A percentile compares a stretch with the other conserved stretches of the same genome.
Conservation (phyloP, 30 jellyfish, hydroid and myxozoan species). For the Turritopsis dohrnii region DNA sequence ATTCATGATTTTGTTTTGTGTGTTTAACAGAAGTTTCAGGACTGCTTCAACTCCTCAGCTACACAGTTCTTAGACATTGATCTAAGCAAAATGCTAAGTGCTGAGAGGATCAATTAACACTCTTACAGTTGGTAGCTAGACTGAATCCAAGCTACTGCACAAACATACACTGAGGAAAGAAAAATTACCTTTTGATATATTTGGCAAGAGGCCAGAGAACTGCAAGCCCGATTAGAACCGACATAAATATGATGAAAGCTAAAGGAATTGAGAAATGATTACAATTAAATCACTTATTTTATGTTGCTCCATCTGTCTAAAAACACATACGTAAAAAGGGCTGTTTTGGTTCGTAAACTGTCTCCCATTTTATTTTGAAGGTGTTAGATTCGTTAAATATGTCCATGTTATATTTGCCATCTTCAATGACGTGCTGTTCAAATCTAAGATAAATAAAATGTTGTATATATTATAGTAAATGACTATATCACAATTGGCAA, state of each 20-base stretch:
- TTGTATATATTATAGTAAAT: too few relatives aligned
- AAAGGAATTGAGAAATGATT: background rate
- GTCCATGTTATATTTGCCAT: background rate
- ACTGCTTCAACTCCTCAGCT: too few relatives aligned
- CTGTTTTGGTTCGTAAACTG: background rate
- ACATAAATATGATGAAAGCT: conserved; percentile 15
- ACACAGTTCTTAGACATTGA: too few relatives aligned
- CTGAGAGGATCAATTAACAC: too few relatives aligned
- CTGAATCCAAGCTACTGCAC: background rate
- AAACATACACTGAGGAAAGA: background rate
- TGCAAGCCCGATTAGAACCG: conserved; percentile 13
- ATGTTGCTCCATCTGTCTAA: background rate
- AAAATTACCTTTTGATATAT: conserved; percentile 10
- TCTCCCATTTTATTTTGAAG: background rate
- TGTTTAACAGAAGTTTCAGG: too few relatives aligned
- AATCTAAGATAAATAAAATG: background rate
- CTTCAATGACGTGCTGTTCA: background rate
- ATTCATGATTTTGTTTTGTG: too few relatives aligned
- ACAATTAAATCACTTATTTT: too few relatives aligned
- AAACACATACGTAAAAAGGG: background rate
- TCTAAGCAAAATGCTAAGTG: too few relatives aligned
- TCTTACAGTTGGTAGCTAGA: too few relatives aligned
- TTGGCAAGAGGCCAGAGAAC: conserved; percentile 27
- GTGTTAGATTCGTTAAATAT: background rate
- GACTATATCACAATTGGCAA: too few relatives aligned